Conservation (phyloP, 37 sponge, comb jelly and placozoan genomes). For the Beroe ovata region DNA sequence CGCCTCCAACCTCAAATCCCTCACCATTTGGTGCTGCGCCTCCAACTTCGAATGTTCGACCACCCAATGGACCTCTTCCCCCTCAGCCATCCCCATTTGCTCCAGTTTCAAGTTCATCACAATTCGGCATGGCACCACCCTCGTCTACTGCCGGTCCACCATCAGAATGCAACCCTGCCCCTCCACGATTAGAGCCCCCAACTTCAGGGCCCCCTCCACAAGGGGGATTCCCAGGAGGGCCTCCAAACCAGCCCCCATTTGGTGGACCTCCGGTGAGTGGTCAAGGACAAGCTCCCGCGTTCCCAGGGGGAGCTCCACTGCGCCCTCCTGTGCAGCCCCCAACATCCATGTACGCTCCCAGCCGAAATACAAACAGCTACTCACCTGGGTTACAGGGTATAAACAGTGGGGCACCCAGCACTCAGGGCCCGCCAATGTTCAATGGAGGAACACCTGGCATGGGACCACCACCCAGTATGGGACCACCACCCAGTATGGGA, state of each 20-base stretch:
- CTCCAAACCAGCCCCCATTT: background rate
- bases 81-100: conserved; percentile 16
- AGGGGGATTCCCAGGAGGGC: background rate
- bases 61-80: background rate
- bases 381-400: background rate
- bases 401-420: background rate
- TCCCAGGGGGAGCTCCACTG: background rate
- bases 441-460: background rate
- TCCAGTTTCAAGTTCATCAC: background rate
- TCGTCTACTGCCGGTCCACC: conserved; percentile 29
- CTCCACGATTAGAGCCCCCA: background rate
- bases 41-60: background rate
- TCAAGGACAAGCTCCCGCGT: background rate
- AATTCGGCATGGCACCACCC: conserved; percentile 2
- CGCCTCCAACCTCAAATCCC: background rate
- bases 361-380: background rate
- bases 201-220: background rate
- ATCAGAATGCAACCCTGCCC: background rate
- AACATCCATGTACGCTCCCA: background rate
- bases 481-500: background rate
- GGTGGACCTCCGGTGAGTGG: background rate
- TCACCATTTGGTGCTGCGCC: background rate
- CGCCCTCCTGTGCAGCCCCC: background rate
- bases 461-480: background rate
- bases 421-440: background rate